phyloP scores from a whole-genome alignment of 2,113 vertebrate species.

The Phodopus roborovskii region DNA sequence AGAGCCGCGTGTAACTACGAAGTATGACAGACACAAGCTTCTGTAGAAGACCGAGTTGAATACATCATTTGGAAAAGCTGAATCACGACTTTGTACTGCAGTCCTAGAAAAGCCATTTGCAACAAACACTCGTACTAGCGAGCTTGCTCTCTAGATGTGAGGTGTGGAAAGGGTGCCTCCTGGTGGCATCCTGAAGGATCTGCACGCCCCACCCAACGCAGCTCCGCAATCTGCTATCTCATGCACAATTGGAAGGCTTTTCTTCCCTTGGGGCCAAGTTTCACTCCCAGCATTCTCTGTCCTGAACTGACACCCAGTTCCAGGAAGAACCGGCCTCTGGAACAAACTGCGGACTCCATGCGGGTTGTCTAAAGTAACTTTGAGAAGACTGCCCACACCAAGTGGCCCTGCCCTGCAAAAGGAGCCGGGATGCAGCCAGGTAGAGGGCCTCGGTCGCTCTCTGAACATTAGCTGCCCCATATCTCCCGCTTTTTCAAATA shows the following conservation, averaged over 20 bases:
- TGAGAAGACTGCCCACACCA: neutral
- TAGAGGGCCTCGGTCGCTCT: neutral
- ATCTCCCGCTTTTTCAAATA: neutral
- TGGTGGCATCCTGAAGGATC: neutral
- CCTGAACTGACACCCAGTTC: slow-evolving; percentile 60
- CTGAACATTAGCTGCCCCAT: neutral
- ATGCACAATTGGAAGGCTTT: neutral
- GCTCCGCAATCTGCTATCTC: neutral
- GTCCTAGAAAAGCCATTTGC: neutral
- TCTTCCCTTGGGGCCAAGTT: neutral
- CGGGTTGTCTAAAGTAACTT: neutral
- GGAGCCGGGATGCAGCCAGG: neutral
- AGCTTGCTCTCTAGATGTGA: neutral
- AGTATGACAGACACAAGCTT: neutral
- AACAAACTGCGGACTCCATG: neutral
- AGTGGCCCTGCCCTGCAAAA: too few species aligned
- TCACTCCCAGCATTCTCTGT: slow-evolving; percentile 53
- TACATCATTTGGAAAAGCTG: neutral
- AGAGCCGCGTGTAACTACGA: too few species aligned
- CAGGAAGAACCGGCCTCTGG: slow-evolving; percentile 64
- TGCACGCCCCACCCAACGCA: neutral
- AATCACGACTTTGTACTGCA: neutral
- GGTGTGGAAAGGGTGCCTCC: slow-evolving; percentile 16
- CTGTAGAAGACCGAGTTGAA: neutral
- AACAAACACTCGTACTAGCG: accelerated